phyloP scores from a whole-genome alignment of 2,797 vertebrate genomes.

The Gobio occitaniae region DNA sequence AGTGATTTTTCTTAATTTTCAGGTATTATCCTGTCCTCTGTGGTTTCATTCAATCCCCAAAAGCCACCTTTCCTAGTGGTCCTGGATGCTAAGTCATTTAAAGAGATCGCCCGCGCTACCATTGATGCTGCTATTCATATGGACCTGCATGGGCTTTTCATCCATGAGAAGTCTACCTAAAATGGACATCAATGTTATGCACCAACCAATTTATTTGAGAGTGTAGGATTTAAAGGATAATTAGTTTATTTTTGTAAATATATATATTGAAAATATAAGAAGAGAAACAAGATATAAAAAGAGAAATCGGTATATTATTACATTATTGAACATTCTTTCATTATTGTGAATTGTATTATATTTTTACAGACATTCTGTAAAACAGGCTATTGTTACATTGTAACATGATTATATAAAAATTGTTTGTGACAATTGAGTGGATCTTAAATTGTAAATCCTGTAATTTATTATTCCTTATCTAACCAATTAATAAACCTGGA shows the following conservation, averaged over 20 bases:
- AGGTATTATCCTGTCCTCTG: slow-evolving; percentile 88
- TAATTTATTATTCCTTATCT: background rate
- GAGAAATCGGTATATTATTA: background rate
- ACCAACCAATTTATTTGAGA: background rate
- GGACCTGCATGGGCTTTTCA: slow-evolving; percentile 90
- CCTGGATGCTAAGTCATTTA: slow-evolving; percentile 86
- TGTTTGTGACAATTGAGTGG: background rate
- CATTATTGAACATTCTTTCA: background rate
- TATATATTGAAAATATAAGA: background rate
- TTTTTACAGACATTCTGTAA: slow-evolving; percentile 15
- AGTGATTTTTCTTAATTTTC: slow-evolving; percentile 11
- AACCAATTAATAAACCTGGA: background rate
- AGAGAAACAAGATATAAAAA: background rate
- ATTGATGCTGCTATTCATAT: slow-evolving; percentile 82
- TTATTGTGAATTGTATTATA: background rate
- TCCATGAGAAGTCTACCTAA: slow-evolving; percentile 68
- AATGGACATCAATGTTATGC: background rate
- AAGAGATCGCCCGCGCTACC: slow-evolving; percentile 84
- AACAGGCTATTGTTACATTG: background rate
- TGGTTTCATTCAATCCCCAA: slow-evolving; percentile 82
- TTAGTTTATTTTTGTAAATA: background rate
- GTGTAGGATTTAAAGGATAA: background rate
- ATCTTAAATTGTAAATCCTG: background rate
- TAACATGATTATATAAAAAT: background rate
- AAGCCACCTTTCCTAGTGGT: slow-evolving; percentile 86